Evolutionary conservation across 2,888 invertebrate genomes (phyloP).

Genomic region (Fragum sueziense): DNA sequence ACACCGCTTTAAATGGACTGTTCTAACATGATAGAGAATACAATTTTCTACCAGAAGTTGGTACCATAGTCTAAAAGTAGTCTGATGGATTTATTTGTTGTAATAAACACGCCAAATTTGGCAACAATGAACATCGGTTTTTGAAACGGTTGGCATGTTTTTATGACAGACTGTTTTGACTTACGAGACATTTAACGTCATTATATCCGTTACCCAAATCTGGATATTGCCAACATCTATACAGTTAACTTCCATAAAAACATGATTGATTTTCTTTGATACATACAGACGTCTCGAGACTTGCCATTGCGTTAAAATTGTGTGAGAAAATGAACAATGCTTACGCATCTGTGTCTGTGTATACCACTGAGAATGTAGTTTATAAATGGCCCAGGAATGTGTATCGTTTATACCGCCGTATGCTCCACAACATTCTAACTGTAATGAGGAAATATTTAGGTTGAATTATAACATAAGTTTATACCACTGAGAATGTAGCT

Average conservation of each 20-base stretch:
- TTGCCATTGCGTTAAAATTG: too few relatives aligned
- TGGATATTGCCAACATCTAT: too few relatives aligned
- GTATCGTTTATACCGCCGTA: constrained; percentile 65
- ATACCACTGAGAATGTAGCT: constrained; percentile 64
- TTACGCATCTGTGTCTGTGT: constrained; percentile 59
- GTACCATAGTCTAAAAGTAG: too few relatives aligned
- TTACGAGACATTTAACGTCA: background rate
- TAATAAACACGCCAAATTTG: background rate
- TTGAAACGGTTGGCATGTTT: background rate
- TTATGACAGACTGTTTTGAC: background rate
- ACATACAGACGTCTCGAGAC: background rate
- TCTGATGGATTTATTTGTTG: too few relatives aligned
- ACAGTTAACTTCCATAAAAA: too few relatives aligned
- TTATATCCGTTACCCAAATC: background rate
- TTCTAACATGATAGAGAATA: too few relatives aligned
- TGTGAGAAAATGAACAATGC: too few relatives aligned
- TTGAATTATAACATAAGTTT: too few relatives aligned
- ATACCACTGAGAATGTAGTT: constrained; percentile 64
- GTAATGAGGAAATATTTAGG: constrained; percentile 41
- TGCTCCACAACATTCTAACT: constrained; percentile 75
- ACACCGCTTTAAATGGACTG: too few relatives aligned
- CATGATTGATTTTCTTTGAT: background rate
- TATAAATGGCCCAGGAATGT: constrained; percentile 72
- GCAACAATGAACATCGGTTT: background rate
- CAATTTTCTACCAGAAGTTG: too few relatives aligned